Evolutionary conservation across 1,140 invertebrate species (phyloP).

Genomic region (Dreissena rostriformis): DNA sequence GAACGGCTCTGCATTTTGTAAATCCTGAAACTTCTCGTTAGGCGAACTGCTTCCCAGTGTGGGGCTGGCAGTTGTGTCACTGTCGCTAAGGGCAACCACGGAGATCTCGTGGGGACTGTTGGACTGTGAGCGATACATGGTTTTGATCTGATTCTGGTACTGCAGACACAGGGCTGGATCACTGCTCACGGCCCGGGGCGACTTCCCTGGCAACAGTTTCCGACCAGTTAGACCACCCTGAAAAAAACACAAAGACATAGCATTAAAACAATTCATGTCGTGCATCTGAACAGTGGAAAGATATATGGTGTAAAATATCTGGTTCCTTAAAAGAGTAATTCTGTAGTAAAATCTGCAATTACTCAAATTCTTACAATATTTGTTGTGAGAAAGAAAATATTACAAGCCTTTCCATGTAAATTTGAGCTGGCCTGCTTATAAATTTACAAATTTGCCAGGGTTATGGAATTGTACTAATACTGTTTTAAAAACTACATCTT

Average conservation of each 20-base stretch:
- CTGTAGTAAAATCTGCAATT: too few relatives aligned
- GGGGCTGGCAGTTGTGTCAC: slow-evolving; percentile 60
- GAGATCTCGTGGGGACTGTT: slow-evolving; percentile 40
- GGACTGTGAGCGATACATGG: slow-evolving; percentile 68
- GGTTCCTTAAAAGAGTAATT: too few relatives aligned
- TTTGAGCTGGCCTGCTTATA: too few relatives aligned
- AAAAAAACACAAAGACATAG: slow-evolving; percentile 36
- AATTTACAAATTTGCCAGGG: too few relatives aligned
- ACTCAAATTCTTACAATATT: too few relatives aligned
- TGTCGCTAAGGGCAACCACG: slow-evolving; percentile 55
- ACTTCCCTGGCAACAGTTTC: slow-evolving; percentile 48
- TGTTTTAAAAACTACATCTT: too few relatives aligned
- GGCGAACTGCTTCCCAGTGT: slow-evolving; percentile 47
- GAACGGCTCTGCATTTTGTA: slow-evolving; percentile 25
- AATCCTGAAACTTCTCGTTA: slow-evolving; percentile 53
- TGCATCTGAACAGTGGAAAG: too few relatives aligned
- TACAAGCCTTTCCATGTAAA: too few relatives aligned
- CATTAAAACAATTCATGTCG: too few relatives aligned
- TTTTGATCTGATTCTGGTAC: slow-evolving; percentile 73
- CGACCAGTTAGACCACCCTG: slow-evolving; percentile 68
- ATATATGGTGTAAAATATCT: too few relatives aligned
- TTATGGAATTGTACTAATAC: too few relatives aligned
- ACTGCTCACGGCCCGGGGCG: slow-evolving; percentile 27
- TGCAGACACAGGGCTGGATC: slow-evolving; percentile 72
- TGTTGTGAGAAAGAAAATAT: too few relatives aligned